Conservation (phyloP, 2,888 invertebrate species). For the Leptothorax acervorum region DNA sequence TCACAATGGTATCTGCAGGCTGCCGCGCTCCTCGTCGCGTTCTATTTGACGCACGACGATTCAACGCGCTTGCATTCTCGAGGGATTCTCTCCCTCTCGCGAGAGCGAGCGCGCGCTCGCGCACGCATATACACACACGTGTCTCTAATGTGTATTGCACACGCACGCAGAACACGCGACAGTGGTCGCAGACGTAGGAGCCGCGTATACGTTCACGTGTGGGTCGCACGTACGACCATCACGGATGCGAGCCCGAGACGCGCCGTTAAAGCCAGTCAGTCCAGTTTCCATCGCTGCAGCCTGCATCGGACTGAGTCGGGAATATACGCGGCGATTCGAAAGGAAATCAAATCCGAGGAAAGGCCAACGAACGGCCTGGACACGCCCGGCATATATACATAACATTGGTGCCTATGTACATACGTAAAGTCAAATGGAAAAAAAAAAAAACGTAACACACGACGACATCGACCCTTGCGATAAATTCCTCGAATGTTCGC, state of each 20-base stretch:
- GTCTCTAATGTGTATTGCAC: conserved; percentile 10
- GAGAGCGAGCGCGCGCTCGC: conserved; percentile 14
- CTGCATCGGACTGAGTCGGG: conserved; percentile 70
- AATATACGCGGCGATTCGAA: conserved; percentile 72
- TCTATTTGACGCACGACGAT: conserved; percentile 77
- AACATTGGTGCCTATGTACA: conserved; percentile 9
- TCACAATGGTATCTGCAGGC: conserved; percentile 77
- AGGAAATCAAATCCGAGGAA: conserved; percentile 78
- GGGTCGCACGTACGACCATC: conserved; percentile 62
- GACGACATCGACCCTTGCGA: conserved; percentile 22
- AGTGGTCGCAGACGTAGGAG: conserved; percentile 35
- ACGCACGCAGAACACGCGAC: conserved; percentile 41
- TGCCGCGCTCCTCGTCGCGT: conserved; percentile 70
- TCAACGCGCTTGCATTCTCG: conserved; percentile 76
- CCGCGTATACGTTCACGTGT: conserved; percentile 29
- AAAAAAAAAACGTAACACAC: conserved; percentile 7
- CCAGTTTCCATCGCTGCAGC: conserved; percentile 77
- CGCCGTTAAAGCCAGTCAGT: conserved; percentile 80
- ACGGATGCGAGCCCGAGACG: conserved; percentile 70
- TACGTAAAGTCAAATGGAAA: conserved; percentile 49
- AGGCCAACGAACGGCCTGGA: conserved; percentile 75
- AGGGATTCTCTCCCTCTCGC: conserved; percentile 62
- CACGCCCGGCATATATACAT: conserved; percentile 53
- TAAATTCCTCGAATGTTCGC: conserved; percentile 58
- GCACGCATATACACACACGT: background rate